Percentiles rank a stretch among this genome's conserved stretches.
Conservation (phyloP, 2,888 invertebrate species). For the Myopa tessellatipennis region DNA sequence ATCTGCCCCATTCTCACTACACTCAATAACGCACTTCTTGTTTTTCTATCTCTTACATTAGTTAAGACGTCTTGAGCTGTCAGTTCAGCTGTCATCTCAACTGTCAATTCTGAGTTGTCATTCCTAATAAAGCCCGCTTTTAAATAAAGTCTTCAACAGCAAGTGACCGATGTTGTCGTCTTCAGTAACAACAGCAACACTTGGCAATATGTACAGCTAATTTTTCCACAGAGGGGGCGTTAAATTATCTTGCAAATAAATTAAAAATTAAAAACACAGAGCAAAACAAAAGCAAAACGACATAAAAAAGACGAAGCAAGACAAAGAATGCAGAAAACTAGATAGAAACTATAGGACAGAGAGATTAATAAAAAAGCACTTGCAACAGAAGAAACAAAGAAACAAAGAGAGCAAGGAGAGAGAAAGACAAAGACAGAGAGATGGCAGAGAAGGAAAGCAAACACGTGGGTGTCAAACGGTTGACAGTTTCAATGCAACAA, state of each 20-base stretch:
- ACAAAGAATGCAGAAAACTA: neutral
- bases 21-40: too few species aligned
- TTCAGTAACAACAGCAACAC: neutral
- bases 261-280: neutral
- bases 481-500: constrained; percentile 14
- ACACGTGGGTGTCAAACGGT: neutral
- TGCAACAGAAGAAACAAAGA: neutral
- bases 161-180: neutral
- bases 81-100: neutral
- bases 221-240: constrained; percentile 2
- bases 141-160: constrained; percentile 22
- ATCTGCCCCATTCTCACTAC: neutral
- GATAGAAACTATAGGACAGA: neutral
- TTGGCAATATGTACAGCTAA: neutral
- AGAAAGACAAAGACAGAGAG: neutral
- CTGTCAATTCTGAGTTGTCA: constrained; percentile 34
- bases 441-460: neutral
- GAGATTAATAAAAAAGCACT: neutral
- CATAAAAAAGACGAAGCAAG: neutral
- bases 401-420: neutral
- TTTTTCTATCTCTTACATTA: neutral
- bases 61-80: neutral
- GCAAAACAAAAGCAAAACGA: neutral
- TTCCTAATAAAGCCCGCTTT: constrained; percentile 19
- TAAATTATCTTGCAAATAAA: constrained; percentile 12